Conservation (phyloP, 1,140 invertebrate species). For the Adoxophyes honmai region DNA sequence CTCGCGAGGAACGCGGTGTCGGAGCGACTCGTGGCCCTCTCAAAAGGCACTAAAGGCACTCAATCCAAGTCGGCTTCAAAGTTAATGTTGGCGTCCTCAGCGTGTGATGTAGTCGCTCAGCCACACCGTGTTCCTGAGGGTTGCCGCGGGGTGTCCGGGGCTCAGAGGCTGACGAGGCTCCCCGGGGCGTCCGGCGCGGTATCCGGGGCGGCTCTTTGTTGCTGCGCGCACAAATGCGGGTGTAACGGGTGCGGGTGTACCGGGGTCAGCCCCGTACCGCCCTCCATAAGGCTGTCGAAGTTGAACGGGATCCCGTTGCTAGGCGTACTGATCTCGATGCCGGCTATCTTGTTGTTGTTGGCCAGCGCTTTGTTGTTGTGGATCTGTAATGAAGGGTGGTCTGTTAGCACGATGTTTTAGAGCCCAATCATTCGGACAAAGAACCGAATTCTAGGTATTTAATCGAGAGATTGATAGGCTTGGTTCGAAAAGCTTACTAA, state of each 20-base stretch:
- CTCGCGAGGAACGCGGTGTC: not conserved
- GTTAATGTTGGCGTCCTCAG: not conserved
- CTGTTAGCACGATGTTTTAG: not conserved
- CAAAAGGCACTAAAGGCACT: too few species aligned
- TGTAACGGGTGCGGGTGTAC: constrained; percentile 78
- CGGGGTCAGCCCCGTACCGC: constrained; percentile 93
- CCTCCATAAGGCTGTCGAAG: constrained; percentile 95
- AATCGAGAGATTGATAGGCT: too few species aligned
- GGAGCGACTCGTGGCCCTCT: too few species aligned
- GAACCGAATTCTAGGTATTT: too few species aligned
- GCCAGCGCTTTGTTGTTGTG: constrained; percentile 58
- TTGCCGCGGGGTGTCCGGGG: not conserved
- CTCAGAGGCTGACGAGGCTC: constrained; percentile 68
- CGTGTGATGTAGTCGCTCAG: too few species aligned
- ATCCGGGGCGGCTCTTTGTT: constrained; percentile 58
- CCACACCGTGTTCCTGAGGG: too few species aligned
- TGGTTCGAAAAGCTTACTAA: too few species aligned
- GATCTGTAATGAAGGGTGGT: constrained; percentile 38
- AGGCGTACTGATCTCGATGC: constrained; percentile 91
- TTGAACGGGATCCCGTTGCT: constrained; percentile 92
- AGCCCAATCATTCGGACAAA: too few species aligned
- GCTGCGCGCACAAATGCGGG: constrained; percentile 75
- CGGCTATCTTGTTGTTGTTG: constrained; percentile 80
- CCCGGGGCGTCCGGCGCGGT: constrained; percentile 52
- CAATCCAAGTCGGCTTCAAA: too few species aligned